A percentile compares a stretch with the other conserved stretches of the same genome.
phyloP scores from a whole-genome alignment of 2,888 invertebrate species.

The Pseudeuparius sepicola region DNA sequence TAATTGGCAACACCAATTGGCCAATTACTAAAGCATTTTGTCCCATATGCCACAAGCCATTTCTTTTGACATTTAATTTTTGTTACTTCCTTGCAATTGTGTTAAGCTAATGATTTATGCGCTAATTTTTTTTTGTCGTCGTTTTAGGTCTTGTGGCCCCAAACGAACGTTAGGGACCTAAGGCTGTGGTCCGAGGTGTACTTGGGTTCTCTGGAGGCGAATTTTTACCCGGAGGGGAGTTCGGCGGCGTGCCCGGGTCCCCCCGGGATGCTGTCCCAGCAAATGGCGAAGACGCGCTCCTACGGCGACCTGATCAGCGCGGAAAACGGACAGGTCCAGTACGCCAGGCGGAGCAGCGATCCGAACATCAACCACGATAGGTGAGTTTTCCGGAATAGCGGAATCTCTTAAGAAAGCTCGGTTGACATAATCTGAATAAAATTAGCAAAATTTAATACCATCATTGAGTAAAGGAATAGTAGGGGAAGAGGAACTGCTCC shows the following conservation, averaged over 20 bases:
- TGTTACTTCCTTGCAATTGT: no score
- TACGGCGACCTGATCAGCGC: slow-evolving; percentile 72
- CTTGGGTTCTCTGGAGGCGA: slow-evolving; percentile 47
- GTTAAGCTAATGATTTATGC: no score
- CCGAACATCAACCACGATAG: slow-evolving; percentile 71
- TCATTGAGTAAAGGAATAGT: no score
- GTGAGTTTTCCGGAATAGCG: no score
- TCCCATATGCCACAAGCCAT: no score
- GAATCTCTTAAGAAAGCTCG: no score
- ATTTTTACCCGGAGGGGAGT: slow-evolving; percentile 31
- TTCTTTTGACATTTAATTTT: no score
- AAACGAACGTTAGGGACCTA: slow-evolving; percentile 73
- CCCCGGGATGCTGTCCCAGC: slow-evolving; percentile 35
- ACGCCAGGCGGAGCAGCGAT: slow-evolving; percentile 71
- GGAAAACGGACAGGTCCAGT: slow-evolving; percentile 32
- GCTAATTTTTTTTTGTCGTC: background rate
- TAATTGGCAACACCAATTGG: no score
- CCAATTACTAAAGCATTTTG: no score
- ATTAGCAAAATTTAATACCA: no score
- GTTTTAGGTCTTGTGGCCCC: slow-evolving; percentile 73
- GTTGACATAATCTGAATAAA: no score
- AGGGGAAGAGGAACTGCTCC: no score
- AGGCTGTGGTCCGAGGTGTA: slow-evolving; percentile 80
- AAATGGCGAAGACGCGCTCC: slow-evolving; percentile 73
- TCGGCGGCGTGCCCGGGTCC: slow-evolving; percentile 31